These are phyloP conservation scores for Ranitomeya imitator DNA, from an alignment of 2,113 vertebrate species.

Conservation along the genomic window DNA sequence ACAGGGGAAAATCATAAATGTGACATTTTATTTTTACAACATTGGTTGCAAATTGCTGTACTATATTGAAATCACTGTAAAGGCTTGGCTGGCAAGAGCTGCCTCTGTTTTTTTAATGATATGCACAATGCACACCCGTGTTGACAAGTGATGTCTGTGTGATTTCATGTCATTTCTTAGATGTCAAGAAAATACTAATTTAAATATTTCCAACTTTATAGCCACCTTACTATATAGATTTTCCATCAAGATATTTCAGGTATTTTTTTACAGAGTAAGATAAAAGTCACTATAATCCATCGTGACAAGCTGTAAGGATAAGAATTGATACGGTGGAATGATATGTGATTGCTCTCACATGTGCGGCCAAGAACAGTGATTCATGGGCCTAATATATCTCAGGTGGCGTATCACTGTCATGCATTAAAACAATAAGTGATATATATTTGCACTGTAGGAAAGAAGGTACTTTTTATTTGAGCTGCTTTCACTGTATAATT, in stretches of 20 bases:
- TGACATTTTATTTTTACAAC: slow-evolving; percentile 13
- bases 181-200: background rate
- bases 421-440: background rate
- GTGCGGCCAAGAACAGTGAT: background rate
- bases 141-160: slow-evolving; percentile 23
- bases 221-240: background rate
- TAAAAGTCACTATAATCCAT: background rate
- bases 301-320: background rate
- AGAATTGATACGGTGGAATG: background rate
- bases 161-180: background rate
- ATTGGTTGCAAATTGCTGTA: background rate
- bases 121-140: background rate
- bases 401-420: background rate
- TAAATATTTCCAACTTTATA: background rate
- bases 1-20: background rate
- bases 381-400: background rate
- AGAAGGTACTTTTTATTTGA: background rate
- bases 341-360: background rate
- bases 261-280: background rate
- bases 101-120: background rate
- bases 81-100: background rate
- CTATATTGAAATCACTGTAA: background rate
- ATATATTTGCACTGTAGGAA: background rate
- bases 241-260: background rate
- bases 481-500: background rate